A percentile compares a stretch with the other conserved stretches of the same genome.
phyloP scores from a whole-genome alignment of 2,113 vertebrate genomes.

The Rafetus swinhoei region DNA sequence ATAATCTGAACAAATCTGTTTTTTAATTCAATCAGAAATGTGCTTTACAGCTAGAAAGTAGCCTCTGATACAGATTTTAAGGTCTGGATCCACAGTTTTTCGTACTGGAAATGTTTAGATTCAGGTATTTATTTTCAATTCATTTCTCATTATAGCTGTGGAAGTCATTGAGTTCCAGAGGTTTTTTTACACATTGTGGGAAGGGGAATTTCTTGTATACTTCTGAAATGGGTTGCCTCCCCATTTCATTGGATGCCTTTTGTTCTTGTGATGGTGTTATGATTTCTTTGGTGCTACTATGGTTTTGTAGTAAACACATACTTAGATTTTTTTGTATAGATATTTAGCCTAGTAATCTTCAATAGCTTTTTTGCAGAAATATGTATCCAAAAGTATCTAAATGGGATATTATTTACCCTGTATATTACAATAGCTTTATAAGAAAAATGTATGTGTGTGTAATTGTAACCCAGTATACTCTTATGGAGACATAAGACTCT shows the following conservation, averaged over 20 bases:
- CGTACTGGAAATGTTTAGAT: background rate
- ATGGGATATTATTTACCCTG: background rate
- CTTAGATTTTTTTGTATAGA: background rate
- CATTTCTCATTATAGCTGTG: background rate
- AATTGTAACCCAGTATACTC: background rate
- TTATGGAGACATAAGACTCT: background rate
- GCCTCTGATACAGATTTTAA: background rate
- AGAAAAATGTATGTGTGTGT: background rate
- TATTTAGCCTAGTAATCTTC: background rate
- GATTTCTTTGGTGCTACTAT: background rate
- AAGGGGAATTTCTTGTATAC: background rate
- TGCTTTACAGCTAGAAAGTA: background rate
- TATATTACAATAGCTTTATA: background rate
- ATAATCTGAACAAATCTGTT: background rate
- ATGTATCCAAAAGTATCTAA: background rate
- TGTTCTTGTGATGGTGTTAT: background rate
- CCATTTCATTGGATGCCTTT: background rate
- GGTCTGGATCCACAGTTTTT: background rate
- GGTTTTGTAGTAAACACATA: background rate
- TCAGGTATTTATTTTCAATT: background rate
- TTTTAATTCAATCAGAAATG: background rate
- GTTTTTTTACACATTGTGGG: fast-evolving
- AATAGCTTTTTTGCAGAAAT: background rate
- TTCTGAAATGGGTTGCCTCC: background rate
- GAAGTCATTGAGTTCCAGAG: background rate